phyloP scores from a whole-genome alignment of 2,113 vertebrate species.

The Hypomesus transpacificus region DNA sequence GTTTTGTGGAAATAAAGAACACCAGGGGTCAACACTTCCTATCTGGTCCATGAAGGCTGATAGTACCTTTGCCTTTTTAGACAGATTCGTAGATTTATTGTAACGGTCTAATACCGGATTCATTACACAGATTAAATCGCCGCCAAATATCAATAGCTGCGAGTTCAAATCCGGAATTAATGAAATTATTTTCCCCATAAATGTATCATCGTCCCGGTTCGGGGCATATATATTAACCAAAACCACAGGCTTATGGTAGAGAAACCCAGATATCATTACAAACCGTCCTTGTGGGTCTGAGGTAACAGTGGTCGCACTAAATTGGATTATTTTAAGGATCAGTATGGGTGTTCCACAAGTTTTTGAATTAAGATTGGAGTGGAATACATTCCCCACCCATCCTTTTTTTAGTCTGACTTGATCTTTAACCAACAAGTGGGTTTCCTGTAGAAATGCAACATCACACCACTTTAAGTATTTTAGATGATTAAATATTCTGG shows the following conservation, averaged over 20 bases:
- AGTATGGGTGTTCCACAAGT: background rate
- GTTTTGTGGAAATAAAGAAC: background rate
- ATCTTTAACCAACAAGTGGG: background rate
- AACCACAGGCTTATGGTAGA: conserved; percentile 2
- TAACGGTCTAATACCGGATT: conserved; percentile 2
- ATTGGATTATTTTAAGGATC: background rate
- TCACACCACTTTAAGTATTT: conserved; percentile 15
- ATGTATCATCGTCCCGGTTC: background rate
- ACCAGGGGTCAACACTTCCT: conserved; percentile 6
- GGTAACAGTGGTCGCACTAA: background rate
- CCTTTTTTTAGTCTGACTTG: conserved; percentile 1
- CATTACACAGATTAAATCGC: conserved; percentile 2
- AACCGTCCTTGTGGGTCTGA: background rate
- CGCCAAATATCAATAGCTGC: background rate
- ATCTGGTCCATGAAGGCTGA: conserved; percentile 1
- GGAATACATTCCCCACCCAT: background rate
- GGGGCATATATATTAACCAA: conserved; percentile 6
- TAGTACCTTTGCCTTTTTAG: background rate
- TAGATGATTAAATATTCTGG: conserved; percentile 10
- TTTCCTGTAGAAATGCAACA: conserved; percentile 11
- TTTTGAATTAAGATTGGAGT: background rate
- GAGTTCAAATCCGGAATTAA: conserved; percentile 1
- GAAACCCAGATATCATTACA: background rate
- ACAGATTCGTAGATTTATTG: background rate
- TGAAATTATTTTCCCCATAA: background rate